phyloP scores from a whole-genome alignment of 2,113 vertebrate genomes.

The Myiozetetes cayanensis region DNA sequence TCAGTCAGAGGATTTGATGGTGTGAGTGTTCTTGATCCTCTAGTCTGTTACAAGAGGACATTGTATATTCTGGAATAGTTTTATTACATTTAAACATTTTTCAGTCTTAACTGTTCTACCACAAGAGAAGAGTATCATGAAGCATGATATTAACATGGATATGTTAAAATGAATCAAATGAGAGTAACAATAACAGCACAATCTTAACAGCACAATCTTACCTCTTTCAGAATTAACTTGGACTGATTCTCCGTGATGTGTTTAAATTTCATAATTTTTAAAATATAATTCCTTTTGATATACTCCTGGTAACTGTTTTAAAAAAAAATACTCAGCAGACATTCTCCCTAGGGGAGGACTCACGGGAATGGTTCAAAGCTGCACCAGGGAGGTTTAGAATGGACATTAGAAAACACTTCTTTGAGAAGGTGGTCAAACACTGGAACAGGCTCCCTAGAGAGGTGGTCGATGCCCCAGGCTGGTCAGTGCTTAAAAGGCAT shows the following conservation, averaged over 20 bases:
- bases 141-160: background rate
- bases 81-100: background rate
- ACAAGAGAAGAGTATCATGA: background rate
- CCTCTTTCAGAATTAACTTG: background rate
- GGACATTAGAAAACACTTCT: background rate
- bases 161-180: background rate
- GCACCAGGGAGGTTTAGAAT: background rate
- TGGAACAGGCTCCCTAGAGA: background rate
- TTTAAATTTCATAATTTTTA: background rate
- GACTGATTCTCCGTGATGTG: background rate
- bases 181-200: background rate
- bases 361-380: background rate
- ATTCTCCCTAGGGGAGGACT: background rate
- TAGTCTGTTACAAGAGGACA: background rate
- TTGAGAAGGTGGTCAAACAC: background rate
- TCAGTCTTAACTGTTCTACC: background rate
- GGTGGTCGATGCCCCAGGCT: accelerated
- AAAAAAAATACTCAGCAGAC: background rate
- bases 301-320: background rate
- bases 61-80: background rate
- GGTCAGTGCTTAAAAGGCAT: background rate
- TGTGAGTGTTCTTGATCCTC: background rate
- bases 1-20: background rate
- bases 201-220: background rate
- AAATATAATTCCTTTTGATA: background rate